Conservation (phyloP, 2,888 invertebrate genomes). For the Drosophila bunnanda region DNA sequence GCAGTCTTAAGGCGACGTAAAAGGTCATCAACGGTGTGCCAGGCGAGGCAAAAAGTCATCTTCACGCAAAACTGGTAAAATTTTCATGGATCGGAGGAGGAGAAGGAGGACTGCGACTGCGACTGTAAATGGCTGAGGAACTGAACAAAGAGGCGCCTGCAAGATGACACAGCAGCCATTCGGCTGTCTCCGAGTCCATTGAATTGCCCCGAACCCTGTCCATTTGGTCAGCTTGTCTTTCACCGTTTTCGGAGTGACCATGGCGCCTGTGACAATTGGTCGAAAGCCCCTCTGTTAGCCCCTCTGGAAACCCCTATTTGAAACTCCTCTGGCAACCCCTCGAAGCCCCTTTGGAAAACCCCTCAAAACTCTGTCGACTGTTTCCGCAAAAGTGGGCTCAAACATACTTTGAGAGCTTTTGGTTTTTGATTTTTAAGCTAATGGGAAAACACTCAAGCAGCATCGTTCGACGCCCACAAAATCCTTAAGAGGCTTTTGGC, state of each 20-base stretch:
- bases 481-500: conserved; percentile 36
- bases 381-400: conserved; percentile 31
- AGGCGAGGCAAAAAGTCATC: conserved; percentile 51
- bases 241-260: conserved; percentile 71
- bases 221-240: conserved; percentile 56
- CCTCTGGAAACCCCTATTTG: background rate
- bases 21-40: conserved; percentile 61
- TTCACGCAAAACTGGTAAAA: conserved; percentile 45
- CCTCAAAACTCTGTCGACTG: conserved; percentile 2
- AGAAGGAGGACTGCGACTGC: conserved; percentile 1
- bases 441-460: conserved; percentile 42
- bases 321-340: background rate
- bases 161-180: conserved; percentile 70
- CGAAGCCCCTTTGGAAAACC: background rate
- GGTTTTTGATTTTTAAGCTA: conserved; percentile 27
- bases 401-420: conserved; percentile 14
- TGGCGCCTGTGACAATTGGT: conserved; percentile 68
- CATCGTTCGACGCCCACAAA: conserved; percentile 33
- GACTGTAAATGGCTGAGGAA: conserved; percentile 2
- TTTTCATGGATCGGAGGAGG: conserved; percentile 6
- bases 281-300: background rate
- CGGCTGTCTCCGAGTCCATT: conserved; percentile 14
- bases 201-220: conserved; percentile 24
- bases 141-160: conserved; percentile 70
- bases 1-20: conserved; percentile 67